These are phyloP conservation scores for Orthosia gracilis DNA, from an alignment of 2,888 invertebrate species.

Conservation along the genomic window DNA sequence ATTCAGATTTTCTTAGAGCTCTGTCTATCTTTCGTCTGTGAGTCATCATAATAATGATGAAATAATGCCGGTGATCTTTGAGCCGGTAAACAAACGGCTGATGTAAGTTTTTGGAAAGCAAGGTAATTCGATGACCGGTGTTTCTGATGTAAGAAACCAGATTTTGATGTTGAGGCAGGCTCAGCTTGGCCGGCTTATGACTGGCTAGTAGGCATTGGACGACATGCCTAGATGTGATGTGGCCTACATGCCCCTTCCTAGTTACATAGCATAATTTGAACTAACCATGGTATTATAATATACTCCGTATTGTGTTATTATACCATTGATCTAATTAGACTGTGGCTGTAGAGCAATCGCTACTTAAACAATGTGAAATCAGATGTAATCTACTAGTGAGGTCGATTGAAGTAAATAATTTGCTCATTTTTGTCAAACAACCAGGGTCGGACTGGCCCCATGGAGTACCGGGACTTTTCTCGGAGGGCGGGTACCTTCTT, in stretches of 20 bases:
- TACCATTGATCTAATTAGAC: background rate
- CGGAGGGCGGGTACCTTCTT: no score
- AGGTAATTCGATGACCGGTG: conserved; percentile 25
- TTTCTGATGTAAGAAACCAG: conserved; percentile 43
- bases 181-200: background rate
- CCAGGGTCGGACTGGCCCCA: no score
- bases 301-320: no score
- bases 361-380: background rate
- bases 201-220: background rate
- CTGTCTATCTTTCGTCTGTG: background rate
- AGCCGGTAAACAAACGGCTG: conserved; percentile 49
- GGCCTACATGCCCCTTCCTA: no score
- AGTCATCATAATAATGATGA: conserved; percentile 46
- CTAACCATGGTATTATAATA: no score
- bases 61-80: conserved; percentile 35
- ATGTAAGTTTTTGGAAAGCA: conserved; percentile 49
- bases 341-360: background rate
- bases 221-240: no score
- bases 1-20: background rate
- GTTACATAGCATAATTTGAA: background rate
- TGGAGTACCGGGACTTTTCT: no score
- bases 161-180: background rate
- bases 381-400: background rate
- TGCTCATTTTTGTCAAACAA: no score
- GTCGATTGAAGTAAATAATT: no score